A percentile compares a stretch with the other conserved stretches of the same genome.
Conservation (phyloP, 2,888 invertebrate genomes). For the Drosophila conformis region DNA sequence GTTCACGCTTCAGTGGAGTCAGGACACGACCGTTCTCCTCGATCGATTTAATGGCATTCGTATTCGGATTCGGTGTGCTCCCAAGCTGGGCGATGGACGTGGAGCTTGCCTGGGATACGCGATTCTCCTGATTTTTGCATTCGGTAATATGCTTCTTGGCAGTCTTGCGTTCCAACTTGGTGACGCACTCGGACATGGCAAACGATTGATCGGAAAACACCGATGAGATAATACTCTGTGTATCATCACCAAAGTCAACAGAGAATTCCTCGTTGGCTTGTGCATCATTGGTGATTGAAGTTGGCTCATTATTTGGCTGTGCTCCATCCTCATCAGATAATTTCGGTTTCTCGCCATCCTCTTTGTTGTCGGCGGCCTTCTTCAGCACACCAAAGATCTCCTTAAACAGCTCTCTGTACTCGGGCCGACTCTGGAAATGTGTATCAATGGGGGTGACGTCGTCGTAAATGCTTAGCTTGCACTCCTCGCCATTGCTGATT, state of each 20-base stretch:
- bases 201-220: slow-evolving; percentile 90
- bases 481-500: slow-evolving; percentile 93
- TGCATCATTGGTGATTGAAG: slow-evolving; percentile 88
- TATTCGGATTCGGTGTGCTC: slow-evolving; percentile 15
- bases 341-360: slow-evolving; percentile 91
- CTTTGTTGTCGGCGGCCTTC: slow-evolving; percentile 93
- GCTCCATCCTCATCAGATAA: slow-evolving; percentile 88
- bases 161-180: slow-evolving; percentile 87
- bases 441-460: slow-evolving; percentile 92
- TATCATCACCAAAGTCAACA: slow-evolving; percentile 87
- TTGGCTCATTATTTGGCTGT: slow-evolving; percentile 22
- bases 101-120: slow-evolving; percentile 60
- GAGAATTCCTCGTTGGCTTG: slow-evolving; percentile 89
- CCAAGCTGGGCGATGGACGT: slow-evolving; percentile 54
- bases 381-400: slow-evolving; percentile 94
- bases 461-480: slow-evolving; percentile 93
- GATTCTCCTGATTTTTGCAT: slow-evolving; percentile 83
- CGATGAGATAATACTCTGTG: slow-evolving; percentile 91
- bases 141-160: slow-evolving; percentile 83
- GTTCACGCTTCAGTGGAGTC: slow-evolving; percentile 89
- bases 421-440: slow-evolving; percentile 92
- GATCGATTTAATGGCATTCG: slow-evolving; percentile 65
- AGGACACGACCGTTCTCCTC: slow-evolving; percentile 86
- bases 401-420: slow-evolving; percentile 92
- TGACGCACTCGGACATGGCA: slow-evolving; percentile 89